A percentile compares a stretch with the other conserved stretches of the same genome.
Evolutionary conservation across 2,797 vertebrate species (phyloP).

Genomic region (Bradypodion pumilum): DNA sequence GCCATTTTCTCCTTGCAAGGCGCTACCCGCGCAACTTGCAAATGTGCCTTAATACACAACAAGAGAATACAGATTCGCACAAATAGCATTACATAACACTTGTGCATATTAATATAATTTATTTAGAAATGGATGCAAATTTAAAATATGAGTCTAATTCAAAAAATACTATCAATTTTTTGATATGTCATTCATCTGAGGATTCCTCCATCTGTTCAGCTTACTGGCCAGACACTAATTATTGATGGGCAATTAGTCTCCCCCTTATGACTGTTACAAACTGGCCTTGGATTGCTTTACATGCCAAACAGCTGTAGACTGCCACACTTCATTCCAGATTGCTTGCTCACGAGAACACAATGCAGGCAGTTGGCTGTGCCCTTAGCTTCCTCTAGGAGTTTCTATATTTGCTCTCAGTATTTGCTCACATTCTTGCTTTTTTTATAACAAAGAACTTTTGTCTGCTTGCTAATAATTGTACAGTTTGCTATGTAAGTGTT

Average conservation of each 20-base stretch:
- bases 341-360: neutral
- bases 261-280: too few species aligned
- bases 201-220: neutral
- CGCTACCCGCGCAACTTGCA: too few species aligned
- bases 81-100: accelerated
- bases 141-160: neutral
- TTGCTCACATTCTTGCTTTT: neutral
- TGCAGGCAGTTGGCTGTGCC: neutral
- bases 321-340: neutral
- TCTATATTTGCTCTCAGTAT: neutral
- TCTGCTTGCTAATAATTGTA: neutral
- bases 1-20: too few species aligned
- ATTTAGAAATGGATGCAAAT: neutral
- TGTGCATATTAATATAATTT: too few species aligned
- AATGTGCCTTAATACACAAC: too few species aligned
- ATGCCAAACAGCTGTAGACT: too few species aligned
- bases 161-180: neutral
- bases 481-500: neutral
- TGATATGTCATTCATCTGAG: too few species aligned
- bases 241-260: too few species aligned
- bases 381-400: too few species aligned
- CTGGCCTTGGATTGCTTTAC: too few species aligned
- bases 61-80: neutral
- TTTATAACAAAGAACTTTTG: neutral
- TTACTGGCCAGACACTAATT: too few species aligned